These are phyloP conservation scores for Megalonaias nervosa DNA, from an alignment of 1,140 invertebrate species.

Conservation along the genomic window DNA sequence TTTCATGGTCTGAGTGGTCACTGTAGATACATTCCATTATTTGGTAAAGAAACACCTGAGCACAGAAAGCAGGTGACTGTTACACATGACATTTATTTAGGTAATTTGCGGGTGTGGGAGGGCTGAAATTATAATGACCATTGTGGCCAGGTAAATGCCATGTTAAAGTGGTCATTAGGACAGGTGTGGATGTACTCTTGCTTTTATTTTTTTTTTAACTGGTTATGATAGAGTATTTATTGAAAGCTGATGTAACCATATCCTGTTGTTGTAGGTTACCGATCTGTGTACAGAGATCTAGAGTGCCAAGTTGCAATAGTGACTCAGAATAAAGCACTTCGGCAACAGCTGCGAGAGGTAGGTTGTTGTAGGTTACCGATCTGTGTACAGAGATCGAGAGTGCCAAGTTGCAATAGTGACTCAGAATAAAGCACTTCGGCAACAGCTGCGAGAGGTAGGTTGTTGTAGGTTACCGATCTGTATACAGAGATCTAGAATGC, in stretches of 20 bases:
- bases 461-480: constrained; percentile 79
- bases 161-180: no score
- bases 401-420: constrained; percentile 93
- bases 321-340: constrained; percentile 83
- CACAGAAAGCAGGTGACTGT: no score
- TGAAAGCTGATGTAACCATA: constrained; percentile 6
- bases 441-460: constrained; percentile 69
- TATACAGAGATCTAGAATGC: constrained; percentile 92
- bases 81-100: no score
- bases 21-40: no score
- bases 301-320: constrained; percentile 93
- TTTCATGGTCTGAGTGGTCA: no score
- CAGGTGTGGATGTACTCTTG: no score
- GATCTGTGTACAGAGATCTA: constrained; percentile 91
- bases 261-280: constrained; percentile 71
- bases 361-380: constrained; percentile 76
- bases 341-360: constrained; percentile 70
- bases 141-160: no score
- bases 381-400: constrained; percentile 93
- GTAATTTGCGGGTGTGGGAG: no score
- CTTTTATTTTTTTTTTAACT: neutral
- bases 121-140: no score
- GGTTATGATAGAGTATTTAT: neutral
- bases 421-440: constrained; percentile 79
- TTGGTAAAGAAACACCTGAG: no score